A percentile compares a stretch with the other conserved stretches of the same genome.
These are phyloP conservation scores for Trididemnum miniatum DNA, from an alignment of 23 tunicate genomes.

Conservation along the genomic window DNA sequence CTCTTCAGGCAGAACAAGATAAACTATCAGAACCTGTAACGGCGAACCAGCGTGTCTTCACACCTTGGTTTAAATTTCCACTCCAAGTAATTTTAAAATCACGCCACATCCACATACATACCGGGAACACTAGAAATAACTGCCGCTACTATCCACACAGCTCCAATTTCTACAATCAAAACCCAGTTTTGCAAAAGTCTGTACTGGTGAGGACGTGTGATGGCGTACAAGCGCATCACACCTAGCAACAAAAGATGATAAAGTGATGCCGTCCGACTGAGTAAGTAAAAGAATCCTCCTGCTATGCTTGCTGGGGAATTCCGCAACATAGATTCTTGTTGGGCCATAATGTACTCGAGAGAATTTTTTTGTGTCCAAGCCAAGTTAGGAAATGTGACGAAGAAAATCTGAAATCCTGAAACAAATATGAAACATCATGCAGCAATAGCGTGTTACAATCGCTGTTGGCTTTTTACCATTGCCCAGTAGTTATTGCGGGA, in stretches of 20 bases:
- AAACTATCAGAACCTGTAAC: too few relatives aligned
- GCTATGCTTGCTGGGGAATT: not conserved
- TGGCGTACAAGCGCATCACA: conserved; percentile 15
- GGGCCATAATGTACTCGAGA: not conserved
- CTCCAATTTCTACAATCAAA: not conserved
- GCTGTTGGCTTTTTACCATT: too few relatives aligned
- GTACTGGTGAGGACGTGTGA: not conserved
- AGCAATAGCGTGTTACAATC: too few relatives aligned
- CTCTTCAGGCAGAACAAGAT: too few relatives aligned
- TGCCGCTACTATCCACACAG: not conserved
- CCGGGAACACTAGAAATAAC: not conserved
- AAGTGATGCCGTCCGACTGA: not conserved
- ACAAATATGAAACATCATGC: too few relatives aligned
- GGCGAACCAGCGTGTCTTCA: too few relatives aligned
- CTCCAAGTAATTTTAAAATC: too few relatives aligned
- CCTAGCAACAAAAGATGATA: conserved; percentile 6
- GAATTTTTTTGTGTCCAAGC: not conserved
- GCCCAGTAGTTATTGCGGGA: too few relatives aligned
- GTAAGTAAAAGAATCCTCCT: conserved; percentile 7
- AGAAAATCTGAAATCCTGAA: not conserved
- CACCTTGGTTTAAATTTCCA: too few relatives aligned
- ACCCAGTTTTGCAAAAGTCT: not conserved
- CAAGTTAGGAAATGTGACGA: not conserved
- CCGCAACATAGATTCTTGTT: not conserved
- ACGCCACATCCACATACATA: too few relatives aligned